Conservation (phyloP, 2,888 invertebrate species). For the Cacoxenus indagator region DNA sequence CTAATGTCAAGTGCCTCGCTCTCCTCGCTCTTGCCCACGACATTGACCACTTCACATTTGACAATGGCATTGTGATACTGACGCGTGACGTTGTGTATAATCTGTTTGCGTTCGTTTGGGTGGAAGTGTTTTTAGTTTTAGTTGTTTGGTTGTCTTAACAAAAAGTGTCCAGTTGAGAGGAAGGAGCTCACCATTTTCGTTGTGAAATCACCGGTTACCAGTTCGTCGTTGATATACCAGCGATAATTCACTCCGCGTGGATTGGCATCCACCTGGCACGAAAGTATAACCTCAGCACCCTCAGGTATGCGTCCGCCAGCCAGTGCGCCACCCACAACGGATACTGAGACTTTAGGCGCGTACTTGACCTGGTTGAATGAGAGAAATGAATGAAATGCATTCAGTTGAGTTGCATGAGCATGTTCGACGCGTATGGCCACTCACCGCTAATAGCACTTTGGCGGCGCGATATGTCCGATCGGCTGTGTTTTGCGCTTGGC, state of each 20-base stretch:
- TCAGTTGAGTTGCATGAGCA: background rate
- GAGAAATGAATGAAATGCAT: conserved; percentile 15
- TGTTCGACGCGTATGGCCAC: background rate
- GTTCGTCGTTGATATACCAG: conserved; percentile 89
- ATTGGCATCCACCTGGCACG: conserved; percentile 91
- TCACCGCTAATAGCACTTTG: conserved; percentile 83
- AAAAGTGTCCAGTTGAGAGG: too few relatives aligned
- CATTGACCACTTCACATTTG: conserved; percentile 92
- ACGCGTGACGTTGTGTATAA: conserved; percentile 84
- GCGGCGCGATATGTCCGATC: conserved; percentile 87
- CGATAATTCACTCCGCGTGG: conserved; percentile 88
- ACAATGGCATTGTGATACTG: conserved; percentile 88
- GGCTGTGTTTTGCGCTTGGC: conserved; percentile 93
- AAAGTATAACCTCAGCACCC: conserved; percentile 84
- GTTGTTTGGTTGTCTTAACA: too few relatives aligned
- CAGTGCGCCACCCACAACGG: conserved; percentile 74
- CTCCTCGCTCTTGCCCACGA: conserved; percentile 91
- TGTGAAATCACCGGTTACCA: conserved; percentile 84
- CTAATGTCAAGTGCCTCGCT: conserved; percentile 89
- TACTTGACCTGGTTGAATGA: conserved; percentile 80
- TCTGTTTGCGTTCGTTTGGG: too few relatives aligned
- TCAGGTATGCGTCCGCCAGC: conserved; percentile 82
- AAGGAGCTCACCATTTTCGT: conserved; percentile 78
- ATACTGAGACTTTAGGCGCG: conserved; percentile 88
- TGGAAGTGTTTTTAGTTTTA: too few relatives aligned